Base-by-base conservation (phyloP, 2,888 invertebrate genomes). In the Drosophila neonasuta region DNA sequence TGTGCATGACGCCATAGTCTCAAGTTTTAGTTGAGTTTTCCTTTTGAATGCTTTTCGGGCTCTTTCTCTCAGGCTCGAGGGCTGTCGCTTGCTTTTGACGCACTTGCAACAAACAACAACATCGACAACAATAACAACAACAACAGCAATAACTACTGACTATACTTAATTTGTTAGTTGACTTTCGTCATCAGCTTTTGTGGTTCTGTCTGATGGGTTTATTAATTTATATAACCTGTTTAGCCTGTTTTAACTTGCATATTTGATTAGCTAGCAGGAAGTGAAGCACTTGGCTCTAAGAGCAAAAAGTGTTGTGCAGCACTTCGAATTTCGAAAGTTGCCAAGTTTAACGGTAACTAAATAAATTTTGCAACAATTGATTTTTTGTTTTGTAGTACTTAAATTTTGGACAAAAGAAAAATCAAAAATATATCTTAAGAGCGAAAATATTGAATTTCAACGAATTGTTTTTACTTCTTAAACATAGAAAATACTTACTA, bases 121-220 rank as follows among this genome's bases (percentile, higher is more conserved):
- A 61, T 24, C 24, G 24, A n/a, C 34, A 50, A 46, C 42, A 63
- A 20, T n/a, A 44, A 11, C 34, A 29, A 34, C 6, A 46, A 39
- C 17, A 51, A 58, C 49, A 70, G 39, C 59, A 48, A 46, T 29
- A 46, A 60, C 61, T 58, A 57, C 51, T 17, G 46, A 63, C 67
- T 63, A 60, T 55, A 77, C 54, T 63, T 68, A 74, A 74, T 72
- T 74, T 76, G 72, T 71, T 64, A 77, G 74, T 74, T 74, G 74
- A 63, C 63, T 74, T 77, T 77, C 74, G 73, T 77, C 77, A 77
- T 77, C 77, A 77, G 73, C 67, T 72, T 69, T 60, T 50, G 44
- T 54, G 57, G 20, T 29, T 13, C 39, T 54, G 46, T 67, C 73
- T 45, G 60, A 44, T 67, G 59, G 49, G 56, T 54, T 59, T 63